Conservation (phyloP, 1,140 invertebrate species). For the Drosophila parabipectinata region DNA sequence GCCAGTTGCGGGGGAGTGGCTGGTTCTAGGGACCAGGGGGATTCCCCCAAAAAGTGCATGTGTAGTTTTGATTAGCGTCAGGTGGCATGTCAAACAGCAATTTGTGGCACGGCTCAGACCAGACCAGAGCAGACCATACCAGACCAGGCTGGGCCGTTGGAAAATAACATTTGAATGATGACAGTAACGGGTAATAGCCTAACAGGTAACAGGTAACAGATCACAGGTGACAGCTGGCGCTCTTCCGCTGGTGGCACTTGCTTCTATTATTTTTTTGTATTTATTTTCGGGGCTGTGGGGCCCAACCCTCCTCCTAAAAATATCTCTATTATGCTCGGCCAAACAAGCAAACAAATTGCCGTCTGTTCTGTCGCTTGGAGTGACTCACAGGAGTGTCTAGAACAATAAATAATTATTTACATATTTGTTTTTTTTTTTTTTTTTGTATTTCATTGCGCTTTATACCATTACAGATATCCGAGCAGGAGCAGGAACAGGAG, state of each 20-base stretch:
- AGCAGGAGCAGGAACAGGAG: background rate
- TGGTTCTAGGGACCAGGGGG: background rate
- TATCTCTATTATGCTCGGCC: constrained; percentile 73
- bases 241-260: constrained; percentile 39
- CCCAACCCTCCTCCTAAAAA: constrained; percentile 21
- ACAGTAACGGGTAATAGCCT: constrained; percentile 39
- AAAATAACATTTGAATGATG: constrained; percentile 78
- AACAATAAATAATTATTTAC: constrained; percentile 39
- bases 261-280: constrained; percentile 21
- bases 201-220: constrained; percentile 24
- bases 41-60: constrained; percentile 33
- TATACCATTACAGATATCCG: constrained; percentile 13
- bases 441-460: too few relatives aligned
- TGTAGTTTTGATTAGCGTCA: constrained; percentile 78
- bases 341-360: constrained; percentile 76
- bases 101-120: constrained; percentile 47
- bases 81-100: constrained; percentile 79
- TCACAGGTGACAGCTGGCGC: constrained; percentile 67
- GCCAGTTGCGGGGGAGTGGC: background rate
- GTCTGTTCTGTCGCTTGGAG: constrained; percentile 24
- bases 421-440: constrained; percentile 19
- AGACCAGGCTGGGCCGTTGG: background rate
- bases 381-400: constrained; percentile 26
- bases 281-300: constrained; percentile 22
- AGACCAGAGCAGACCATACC: background rate